Conservation (phyloP, 2,888 invertebrate species). For the Spilarctia lutea region DNA sequence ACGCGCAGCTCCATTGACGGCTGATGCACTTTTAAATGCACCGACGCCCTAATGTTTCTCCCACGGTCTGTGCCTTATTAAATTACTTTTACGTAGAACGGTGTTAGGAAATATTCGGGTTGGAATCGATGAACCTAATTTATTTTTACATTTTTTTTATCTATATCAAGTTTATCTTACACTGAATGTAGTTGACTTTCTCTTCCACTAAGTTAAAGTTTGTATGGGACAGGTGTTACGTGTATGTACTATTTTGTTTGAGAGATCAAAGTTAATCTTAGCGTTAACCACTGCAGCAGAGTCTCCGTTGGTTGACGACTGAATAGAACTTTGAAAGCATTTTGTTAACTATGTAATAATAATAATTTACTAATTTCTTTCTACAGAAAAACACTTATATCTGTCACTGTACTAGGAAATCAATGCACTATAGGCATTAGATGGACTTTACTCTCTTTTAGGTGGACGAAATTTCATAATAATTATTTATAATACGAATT, state of each 20-base stretch:
- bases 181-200: not conserved
- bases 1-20: constrained; percentile 21
- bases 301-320: not conserved
- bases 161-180: not conserved
- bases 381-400: too few species aligned
- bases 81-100: constrained; percentile 54
- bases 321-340: too few species aligned
- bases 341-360: too few species aligned
- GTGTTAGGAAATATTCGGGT: constrained; percentile 39
- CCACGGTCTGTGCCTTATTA: constrained; percentile 65
- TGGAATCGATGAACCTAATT: constrained; percentile 21
- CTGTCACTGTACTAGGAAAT: not conserved
- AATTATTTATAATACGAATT: not conserved
- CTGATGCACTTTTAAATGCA: constrained; percentile 76
- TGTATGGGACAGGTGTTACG: not conserved
- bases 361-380: too few species aligned
- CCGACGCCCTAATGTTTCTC: constrained; percentile 57
- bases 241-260: not conserved
- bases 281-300: not conserved
- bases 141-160: constrained; percentile 11
- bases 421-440: not conserved
- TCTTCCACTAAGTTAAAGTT: not conserved
- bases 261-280: not conserved
- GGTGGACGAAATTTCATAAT: not conserved
- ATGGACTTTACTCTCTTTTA: not conserved